Evolutionary conservation across 2,888 invertebrate genomes (phyloP), one percentile per base, ranked within the genome.

Genomic region (Drosophila kanekoi): DNA sequence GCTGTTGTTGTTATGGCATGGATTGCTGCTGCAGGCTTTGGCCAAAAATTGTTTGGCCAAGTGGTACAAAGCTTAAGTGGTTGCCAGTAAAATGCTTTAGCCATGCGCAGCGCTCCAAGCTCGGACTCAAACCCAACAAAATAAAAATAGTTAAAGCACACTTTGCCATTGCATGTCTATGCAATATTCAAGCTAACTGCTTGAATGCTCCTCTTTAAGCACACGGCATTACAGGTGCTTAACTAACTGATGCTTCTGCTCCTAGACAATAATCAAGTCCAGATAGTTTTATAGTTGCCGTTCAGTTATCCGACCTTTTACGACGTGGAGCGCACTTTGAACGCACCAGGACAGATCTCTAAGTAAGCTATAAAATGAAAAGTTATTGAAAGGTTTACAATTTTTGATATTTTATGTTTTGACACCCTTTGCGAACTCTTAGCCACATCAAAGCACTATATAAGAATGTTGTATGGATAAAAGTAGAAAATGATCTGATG

Each of bases 11-110:
- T 62, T 43, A 13, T 23, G 38, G 45, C 16, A 68, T 68, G 37
- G 45, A 32, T 5, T 51, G 33, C 32, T 40, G 20, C 43, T 35
- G 20, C 43, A 23, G 54, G 35, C 54, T 16, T 40, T 65, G 53
- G 47, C 41, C 48, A 32, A 53, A 53, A 57, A 41, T 53, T 41
- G 43, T 33, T 56, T 37, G 49, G 43, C 32, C 38, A 68, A 67
- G 54, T 59, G 47, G 18, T 71, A 54, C 47, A 45, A 38, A 35
- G 43, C 59, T 41, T 52, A 38, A 76, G 77, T 76, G 61, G 47
- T 44, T 51, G 38, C 49, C 51, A 53, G 49, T 16, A 40, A 62
- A 72, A 72, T 16, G 38, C 44, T 10, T 72, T 52, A 18, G 51
- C 23, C 51, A 57, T 33, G 48, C 40, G 38, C 10, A 61, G 33